phyloP scores from a whole-genome alignment of 2,113 vertebrate genomes.

The Halcyon senegalensis region DNA sequence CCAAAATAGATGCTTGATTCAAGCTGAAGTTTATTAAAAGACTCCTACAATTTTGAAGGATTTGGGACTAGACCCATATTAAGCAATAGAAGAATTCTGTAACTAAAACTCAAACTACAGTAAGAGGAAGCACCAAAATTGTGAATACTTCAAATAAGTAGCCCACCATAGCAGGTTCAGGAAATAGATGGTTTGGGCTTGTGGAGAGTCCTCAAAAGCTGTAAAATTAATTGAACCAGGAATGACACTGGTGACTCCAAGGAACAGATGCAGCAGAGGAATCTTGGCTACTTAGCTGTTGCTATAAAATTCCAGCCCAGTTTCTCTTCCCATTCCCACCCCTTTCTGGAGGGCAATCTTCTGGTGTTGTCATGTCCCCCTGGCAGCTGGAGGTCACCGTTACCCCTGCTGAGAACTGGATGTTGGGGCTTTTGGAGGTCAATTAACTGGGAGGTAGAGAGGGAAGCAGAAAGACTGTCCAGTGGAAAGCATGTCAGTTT shows the following conservation, averaged over 20 bases:
- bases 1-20: not conserved
- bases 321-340: not conserved
- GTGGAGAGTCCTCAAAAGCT: not conserved
- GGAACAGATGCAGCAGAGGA: not conserved
- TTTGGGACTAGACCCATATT: not conserved
- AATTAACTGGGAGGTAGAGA: not conserved
- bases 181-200: not conserved
- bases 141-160: not conserved
- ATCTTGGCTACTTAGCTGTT: not conserved
- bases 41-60: not conserved
- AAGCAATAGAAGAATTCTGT: not conserved
- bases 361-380: not conserved
- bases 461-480: not conserved
- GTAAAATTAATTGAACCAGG: not conserved
- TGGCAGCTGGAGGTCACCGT: not conserved
- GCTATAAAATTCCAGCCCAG: not conserved
- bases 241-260: not conserved
- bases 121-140: not conserved
- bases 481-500: not conserved
- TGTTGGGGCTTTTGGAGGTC: not conserved
- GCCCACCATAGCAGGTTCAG: not conserved
- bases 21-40: not conserved
- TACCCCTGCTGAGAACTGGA: rapidly evolving
- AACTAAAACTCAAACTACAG: not conserved
- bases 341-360: not conserved